These are phyloP conservation scores for Anorthoa munda DNA, from an alignment of 2,888 invertebrate genomes.

Conservation along the genomic window DNA sequence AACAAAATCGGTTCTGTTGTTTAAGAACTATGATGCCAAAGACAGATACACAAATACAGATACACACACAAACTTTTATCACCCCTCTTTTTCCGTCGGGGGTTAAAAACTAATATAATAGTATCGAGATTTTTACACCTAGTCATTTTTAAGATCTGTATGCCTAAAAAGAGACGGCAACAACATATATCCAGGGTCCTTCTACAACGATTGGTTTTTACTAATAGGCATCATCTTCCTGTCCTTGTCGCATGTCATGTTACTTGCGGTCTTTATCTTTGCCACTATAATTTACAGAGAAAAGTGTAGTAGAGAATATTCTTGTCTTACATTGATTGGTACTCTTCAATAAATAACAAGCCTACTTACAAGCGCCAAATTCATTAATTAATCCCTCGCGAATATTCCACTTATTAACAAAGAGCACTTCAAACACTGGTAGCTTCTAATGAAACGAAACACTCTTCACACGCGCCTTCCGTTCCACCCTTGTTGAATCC, in stretches of 20 bases:
- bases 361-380: neutral
- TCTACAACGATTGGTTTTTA: neutral
- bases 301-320: neutral
- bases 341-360: neutral
- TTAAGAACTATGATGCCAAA: too few species aligned
- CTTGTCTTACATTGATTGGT: neutral
- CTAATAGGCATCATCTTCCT: too few species aligned
- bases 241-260: too few species aligned
- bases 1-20: too few species aligned
- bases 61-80: too few species aligned
- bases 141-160: too few species aligned
- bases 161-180: too few species aligned
- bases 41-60: too few species aligned
- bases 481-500: constrained; percentile 42
- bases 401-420: constrained; percentile 22
- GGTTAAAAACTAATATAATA: too few species aligned
- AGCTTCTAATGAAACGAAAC: constrained; percentile 3
- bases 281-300: neutral
- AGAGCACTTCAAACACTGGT: constrained; percentile 13
- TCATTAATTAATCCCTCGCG: neutral
- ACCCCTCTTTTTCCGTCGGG: too few species aligned
- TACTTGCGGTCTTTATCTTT: too few species aligned
- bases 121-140: too few species aligned
- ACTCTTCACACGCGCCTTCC: constrained; percentile 16
- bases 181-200: neutral